Conservation (phyloP, 1,140 invertebrate genomes). For the Caenorhabditis inopinata region DNA sequence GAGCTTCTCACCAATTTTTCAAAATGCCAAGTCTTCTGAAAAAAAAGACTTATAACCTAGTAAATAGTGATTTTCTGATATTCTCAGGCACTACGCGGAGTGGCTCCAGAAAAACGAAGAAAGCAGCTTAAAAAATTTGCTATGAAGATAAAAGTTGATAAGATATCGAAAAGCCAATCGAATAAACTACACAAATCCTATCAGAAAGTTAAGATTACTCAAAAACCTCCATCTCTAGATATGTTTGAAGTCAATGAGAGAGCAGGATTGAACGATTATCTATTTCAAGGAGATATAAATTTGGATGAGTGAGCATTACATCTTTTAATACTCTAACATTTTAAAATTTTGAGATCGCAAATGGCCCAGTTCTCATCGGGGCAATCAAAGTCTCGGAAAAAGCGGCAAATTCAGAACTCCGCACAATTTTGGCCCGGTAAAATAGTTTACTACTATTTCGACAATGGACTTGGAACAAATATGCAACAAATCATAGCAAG, state of each 20-base stretch:
- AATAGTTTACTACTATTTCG: background rate
- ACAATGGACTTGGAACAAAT: background rate
- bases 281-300: slow-evolving; percentile 42
- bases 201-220: background rate
- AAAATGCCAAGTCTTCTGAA: too few species aligned
- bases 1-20: too few species aligned
- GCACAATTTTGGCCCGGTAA: background rate
- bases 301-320: background rate
- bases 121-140: background rate
- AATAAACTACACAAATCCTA: slow-evolving; percentile 6
- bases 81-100: background rate
- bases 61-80: too few species aligned
- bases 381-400: background rate
- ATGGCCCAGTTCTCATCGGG: background rate
- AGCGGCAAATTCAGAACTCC: background rate
- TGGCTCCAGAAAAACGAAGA: background rate
- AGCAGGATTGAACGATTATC: slow-evolving; percentile 24
- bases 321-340: too few species aligned
- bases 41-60: too few species aligned
- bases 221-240: background rate
- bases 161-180: background rate
- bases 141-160: background rate
- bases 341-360: background rate
- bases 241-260: slow-evolving; percentile 40
- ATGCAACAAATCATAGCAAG: background rate